Base-by-base conservation (phyloP, 2,113 vertebrate species). In the Hippotragus niger region DNA sequence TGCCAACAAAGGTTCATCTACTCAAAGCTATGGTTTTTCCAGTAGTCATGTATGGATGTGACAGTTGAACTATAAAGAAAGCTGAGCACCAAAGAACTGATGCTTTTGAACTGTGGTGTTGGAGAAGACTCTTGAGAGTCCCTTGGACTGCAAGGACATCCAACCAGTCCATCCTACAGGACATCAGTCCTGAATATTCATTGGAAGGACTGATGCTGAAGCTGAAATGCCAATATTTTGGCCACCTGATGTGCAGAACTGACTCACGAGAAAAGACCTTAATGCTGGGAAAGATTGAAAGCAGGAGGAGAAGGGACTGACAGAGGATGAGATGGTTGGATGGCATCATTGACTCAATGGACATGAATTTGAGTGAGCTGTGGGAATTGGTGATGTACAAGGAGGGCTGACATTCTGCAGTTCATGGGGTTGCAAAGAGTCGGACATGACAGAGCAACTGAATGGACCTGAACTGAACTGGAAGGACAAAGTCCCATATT, bases 391-490 rank as follows among this genome's bases (percentile, higher is more conserved):
- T 71, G 67, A 71, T 23, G 19, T 21, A 23, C n/a, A 71, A 10
- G n/a, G n/a, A 23, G 2, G n/a, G 9, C n/a, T 71, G n/a, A 6
- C 19, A 36, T 71, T 21, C 67, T 71, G n/a, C n/a, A 71, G 19
- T 40, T 21, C 19, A 2, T 40, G 10, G n/a, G 19, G n/a, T 23
- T 11, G 19, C n/a, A 71, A 71, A 71, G n/a, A 40, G 19, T 71
- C 0, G 0, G 67, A 40, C 19, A 40, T 0, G 1, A 40, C 19
- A 23, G 67, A 74, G 5, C 19, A 6, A 74, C 10, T 74, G n/a
- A 40, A 40, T 0, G 11, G 67, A 40, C 17, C 67, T 74, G 5
- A 74, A 40, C 19, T 74, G 67, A 74, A 91, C 58, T 88, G 15
- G 19, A 80, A 95, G n/a, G n/a, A 2, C 40, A 91, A 94, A 90